Evolutionary conservation across 2,888 invertebrate genomes (phyloP).

Genomic region (Agrilus biguttatus): DNA sequence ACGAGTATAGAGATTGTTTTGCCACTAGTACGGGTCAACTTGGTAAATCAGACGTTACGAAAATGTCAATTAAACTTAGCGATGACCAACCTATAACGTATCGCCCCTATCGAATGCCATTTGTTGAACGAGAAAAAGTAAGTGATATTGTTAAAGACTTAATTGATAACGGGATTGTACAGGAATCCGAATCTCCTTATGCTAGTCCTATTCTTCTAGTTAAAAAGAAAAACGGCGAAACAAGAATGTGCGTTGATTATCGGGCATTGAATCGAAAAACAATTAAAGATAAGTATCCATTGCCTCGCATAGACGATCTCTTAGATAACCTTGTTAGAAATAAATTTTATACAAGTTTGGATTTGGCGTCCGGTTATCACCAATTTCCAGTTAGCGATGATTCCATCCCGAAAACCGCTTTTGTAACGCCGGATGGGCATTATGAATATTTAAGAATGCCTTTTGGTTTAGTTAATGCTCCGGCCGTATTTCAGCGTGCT

Average conservation of each 20-base stretch:
- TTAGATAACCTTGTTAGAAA: slow-evolving; percentile 14
- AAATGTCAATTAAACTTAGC: slow-evolving; percentile 12
- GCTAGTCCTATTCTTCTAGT: slow-evolving; percentile 10
- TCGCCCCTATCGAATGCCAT: slow-evolving; percentile 16
- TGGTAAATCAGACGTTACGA: background rate
- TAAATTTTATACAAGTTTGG: slow-evolving; percentile 17
- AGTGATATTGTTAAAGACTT: slow-evolving; percentile 12
- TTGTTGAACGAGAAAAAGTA: slow-evolving; percentile 11
- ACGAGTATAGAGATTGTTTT: slow-evolving; percentile 4
- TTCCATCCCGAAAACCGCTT: slow-evolving; percentile 17
- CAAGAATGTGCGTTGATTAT: slow-evolving; percentile 17
- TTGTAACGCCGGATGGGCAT: slow-evolving; percentile 19
- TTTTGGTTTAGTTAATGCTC: too few species aligned
- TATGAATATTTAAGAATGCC: slow-evolving; percentile 20
- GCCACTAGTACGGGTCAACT: background rate
- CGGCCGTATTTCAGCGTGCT: slow-evolving; percentile 12
- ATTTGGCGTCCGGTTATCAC: slow-evolving; percentile 18
- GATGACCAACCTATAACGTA: slow-evolving; percentile 15
- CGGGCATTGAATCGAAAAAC: slow-evolving; percentile 19
- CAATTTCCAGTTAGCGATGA: slow-evolving; percentile 16
- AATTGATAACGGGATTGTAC: slow-evolving; percentile 11
- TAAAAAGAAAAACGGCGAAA: slow-evolving; percentile 13
- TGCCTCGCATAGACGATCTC: slow-evolving; percentile 22
- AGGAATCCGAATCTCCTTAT: slow-evolving; percentile 16
- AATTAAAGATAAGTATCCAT: slow-evolving; percentile 17